phyloP scores from a whole-genome alignment of 2,113 vertebrate species.

The Dicrurus megarhynchus region DNA sequence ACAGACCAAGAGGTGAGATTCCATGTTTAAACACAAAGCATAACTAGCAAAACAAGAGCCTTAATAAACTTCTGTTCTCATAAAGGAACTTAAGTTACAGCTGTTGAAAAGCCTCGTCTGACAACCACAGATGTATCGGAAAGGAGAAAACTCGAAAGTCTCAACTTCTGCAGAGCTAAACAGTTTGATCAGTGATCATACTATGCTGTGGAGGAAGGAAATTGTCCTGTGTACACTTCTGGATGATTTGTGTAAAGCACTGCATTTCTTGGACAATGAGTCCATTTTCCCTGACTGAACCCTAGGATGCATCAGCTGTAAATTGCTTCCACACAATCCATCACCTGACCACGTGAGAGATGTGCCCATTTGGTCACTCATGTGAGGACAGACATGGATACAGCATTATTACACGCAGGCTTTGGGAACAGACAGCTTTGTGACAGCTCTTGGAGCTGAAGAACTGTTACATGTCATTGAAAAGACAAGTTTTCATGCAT shows the following conservation, averaged over 20 bases:
- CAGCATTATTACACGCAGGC: rapidly evolving
- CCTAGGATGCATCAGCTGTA: not conserved
- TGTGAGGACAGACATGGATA: not conserved
- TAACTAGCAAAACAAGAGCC: not conserved
- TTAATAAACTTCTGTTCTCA: not conserved
- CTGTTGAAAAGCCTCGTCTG: not conserved
- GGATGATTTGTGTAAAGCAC: not conserved
- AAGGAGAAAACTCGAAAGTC: not conserved
- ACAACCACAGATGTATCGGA: not conserved
- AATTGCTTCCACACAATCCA: not conserved
- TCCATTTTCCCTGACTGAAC: not conserved
- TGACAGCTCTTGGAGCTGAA: not conserved
- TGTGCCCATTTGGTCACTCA: not conserved
- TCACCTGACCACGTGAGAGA: not conserved
- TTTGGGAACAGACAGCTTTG: not conserved
- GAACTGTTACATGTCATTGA: not conserved
- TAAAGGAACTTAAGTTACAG: not conserved
- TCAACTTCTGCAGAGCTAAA: not conserved
- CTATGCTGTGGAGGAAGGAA: not conserved
- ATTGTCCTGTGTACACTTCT: not conserved
- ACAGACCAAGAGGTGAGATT: not conserved
- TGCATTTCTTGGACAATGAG: not conserved
- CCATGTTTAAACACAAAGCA: not conserved
- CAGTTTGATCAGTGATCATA: not conserved
- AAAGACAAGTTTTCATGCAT: not conserved